Percentiles rank a stretch among this genome's conserved stretches.
phyloP scores from a whole-genome alignment of 2,797 vertebrate genomes.

The Schizopygopsis pylzovi region DNA sequence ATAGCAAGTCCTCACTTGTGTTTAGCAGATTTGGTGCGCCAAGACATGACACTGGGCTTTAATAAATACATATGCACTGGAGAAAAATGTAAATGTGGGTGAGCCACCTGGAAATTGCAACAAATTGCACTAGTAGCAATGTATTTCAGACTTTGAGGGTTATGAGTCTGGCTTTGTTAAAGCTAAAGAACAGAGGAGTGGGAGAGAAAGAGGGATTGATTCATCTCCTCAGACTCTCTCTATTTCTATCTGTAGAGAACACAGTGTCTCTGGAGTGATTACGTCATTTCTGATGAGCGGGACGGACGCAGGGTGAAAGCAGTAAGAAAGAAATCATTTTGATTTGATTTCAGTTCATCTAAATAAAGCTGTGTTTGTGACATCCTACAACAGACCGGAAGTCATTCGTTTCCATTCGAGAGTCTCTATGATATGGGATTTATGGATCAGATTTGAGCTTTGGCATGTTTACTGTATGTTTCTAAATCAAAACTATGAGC shows the following conservation, averaged over 20 bases:
- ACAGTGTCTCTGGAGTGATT: slow-evolving; percentile 7
- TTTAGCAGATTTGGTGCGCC: too few relatives aligned
- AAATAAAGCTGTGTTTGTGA: not conserved
- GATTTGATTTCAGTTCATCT: not conserved
- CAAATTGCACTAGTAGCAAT: too few relatives aligned
- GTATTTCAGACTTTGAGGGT: not conserved
- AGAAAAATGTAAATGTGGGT: too few relatives aligned
- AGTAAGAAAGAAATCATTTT: not conserved
- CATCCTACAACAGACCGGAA: not conserved
- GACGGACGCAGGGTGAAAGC: not conserved
- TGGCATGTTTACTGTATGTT: not conserved
- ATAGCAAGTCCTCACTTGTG: too few relatives aligned
- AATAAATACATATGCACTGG: too few relatives aligned
- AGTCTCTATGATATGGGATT: not conserved
- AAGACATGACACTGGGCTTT: too few relatives aligned
- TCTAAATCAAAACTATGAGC: not conserved
- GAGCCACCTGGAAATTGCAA: too few relatives aligned
- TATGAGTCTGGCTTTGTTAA: not conserved
- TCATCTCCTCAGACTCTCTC: not conserved
- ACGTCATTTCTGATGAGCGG: not conserved
- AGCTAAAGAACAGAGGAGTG: not conserved
- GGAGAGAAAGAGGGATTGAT: not conserved
- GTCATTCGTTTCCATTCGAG: not conserved
- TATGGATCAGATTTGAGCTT: not conserved
- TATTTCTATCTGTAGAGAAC: not conserved